Conservation (phyloP, 1,140 invertebrate species). For the Arctopsyche grandis region DNA sequence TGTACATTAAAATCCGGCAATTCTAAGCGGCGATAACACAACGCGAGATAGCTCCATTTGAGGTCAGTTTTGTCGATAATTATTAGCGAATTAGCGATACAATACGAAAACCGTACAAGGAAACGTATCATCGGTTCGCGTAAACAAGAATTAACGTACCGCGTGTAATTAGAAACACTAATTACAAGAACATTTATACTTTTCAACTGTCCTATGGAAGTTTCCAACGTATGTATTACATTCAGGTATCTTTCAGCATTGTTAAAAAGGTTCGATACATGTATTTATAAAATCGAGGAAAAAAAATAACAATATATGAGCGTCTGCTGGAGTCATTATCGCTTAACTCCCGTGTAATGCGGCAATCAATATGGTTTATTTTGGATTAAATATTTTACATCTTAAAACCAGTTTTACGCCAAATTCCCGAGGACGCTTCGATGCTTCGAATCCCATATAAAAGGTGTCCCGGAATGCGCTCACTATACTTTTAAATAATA, state of each 20-base stretch:
- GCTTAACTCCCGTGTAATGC: conserved; percentile 17
- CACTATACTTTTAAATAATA: too few relatives aligned
- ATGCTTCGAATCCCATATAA: not conserved
- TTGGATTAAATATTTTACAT: conserved; percentile 39
- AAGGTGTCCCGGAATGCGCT: not conserved
- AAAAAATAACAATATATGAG: not conserved
- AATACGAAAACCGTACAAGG: conserved; percentile 8
- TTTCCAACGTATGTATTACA: not conserved
- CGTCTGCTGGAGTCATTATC: conserved; percentile 22
- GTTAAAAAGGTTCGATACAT: too few relatives aligned
- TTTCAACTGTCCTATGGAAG: not conserved
- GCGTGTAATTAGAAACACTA: not conserved
- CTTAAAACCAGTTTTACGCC: conserved; percentile 36
- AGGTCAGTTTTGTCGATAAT: conserved; percentile 3
- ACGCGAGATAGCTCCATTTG: not conserved
- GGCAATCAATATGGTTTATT: conserved; percentile 41
- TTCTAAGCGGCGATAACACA: not conserved
- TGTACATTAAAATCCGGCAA: not conserved
- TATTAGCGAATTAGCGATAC: conserved; percentile 7
- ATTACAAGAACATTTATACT: not conserved
- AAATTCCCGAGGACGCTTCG: conserved; percentile 24
- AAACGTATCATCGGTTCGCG: not conserved
- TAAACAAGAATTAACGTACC: conserved; percentile 28
- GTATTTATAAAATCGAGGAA: too few relatives aligned
- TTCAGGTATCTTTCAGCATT: too few relatives aligned